phyloP scores from a whole-genome alignment of 2,888 invertebrate species.

The Catocala sponsa region DNA sequence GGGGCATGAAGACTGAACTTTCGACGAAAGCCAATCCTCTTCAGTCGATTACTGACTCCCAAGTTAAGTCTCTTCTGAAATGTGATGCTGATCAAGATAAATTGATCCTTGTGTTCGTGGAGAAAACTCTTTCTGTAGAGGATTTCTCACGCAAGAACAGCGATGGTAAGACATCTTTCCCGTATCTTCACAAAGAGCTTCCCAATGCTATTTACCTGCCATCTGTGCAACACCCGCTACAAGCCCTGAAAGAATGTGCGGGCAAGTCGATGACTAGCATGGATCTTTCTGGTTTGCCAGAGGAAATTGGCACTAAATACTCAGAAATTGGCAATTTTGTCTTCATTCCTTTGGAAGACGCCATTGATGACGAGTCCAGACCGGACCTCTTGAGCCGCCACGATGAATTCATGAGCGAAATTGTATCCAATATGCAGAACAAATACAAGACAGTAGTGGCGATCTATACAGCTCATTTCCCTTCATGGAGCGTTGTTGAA shows the following conservation, averaged over 20 bases:
- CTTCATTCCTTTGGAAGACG: conserved; percentile 88
- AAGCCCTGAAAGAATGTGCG: conserved; percentile 84
- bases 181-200: conserved; percentile 73
- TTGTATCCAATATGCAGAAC: conserved; percentile 81
- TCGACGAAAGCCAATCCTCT: conserved; percentile 70
- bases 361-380: conserved; percentile 85
- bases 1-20: conserved; percentile 78
- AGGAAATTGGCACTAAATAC: conserved; percentile 57
- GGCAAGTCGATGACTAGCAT: conserved; percentile 69
- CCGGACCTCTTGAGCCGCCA: conserved; percentile 88
- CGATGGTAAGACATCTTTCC: conserved; percentile 72
- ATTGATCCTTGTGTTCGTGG: conserved; percentile 84
- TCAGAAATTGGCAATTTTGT: conserved; percentile 82
- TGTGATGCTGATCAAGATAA: conserved; percentile 71
- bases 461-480: conserved; percentile 87
- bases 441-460: conserved; percentile 82
- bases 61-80: conserved; percentile 73
- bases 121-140: conserved; percentile 87
- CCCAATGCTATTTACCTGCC: conserved; percentile 86
- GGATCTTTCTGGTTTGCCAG: conserved; percentile 71
- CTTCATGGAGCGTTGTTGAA: conserved; percentile 78
- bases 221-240: conserved; percentile 89
- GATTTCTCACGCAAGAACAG: conserved; percentile 86
- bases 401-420: conserved; percentile 87
- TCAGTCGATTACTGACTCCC: conserved; percentile 58